Percentiles rank a stretch among this genome's conserved stretches.
These are phyloP conservation scores for Anguilla anguilla DNA, from an alignment of 2,797 vertebrate species.

Conservation along the genomic window DNA sequence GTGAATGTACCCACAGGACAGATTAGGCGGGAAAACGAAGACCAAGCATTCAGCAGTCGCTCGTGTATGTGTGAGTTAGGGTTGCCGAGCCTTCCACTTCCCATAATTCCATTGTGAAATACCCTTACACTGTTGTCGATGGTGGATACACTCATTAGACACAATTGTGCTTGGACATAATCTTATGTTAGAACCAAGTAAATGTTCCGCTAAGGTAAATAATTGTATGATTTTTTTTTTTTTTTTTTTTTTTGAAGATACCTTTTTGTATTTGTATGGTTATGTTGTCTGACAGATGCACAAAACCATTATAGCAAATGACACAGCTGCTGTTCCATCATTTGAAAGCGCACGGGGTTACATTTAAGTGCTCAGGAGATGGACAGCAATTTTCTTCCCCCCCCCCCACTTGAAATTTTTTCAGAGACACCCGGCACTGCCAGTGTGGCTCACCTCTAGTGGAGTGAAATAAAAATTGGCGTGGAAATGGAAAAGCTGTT, in stretches of 20 bases:
- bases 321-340: neutral
- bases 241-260: neutral
- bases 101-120: too few species aligned
- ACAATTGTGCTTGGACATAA: neutral
- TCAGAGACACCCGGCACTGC: neutral
- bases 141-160: neutral
- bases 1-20: neutral
- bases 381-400: neutral
- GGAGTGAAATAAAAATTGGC: conserved; percentile 22
- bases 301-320: neutral
- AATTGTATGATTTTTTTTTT: too few species aligned
- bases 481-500: conserved; percentile 22
- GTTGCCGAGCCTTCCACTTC: neutral
- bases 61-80: neutral
- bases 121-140: neutral
- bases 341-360: neutral
- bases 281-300: neutral
- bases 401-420: neutral
- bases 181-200: neutral
- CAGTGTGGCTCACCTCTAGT: neutral
- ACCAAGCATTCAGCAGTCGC: neutral
- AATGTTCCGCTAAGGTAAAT: neutral
- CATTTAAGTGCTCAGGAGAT: conserved; percentile 25
- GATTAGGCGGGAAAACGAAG: neutral
- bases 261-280: neutral